phyloP scores from a whole-genome alignment of 2,797 vertebrate species.

The Coccyzus lansbergi region DNA sequence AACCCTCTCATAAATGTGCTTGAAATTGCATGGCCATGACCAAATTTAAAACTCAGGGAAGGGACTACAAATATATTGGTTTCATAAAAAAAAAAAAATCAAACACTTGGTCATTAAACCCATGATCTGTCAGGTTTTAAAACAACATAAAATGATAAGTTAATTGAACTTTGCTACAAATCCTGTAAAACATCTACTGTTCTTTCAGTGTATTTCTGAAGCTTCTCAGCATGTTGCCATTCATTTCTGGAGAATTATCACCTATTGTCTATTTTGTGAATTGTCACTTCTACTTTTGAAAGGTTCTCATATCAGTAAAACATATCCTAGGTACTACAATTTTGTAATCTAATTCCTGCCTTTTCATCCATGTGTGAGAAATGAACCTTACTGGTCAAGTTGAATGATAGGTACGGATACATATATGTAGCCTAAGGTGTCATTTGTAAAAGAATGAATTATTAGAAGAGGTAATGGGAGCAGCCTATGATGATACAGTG shows the following conservation, averaged over 20 bases:
- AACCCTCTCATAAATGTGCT: not conserved
- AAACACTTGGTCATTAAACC: not conserved
- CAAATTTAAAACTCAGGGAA: not conserved
- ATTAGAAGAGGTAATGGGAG: slow-evolving; percentile 4
- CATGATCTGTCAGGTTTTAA: not conserved
- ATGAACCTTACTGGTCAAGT: not conserved
- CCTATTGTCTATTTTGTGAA: not conserved
- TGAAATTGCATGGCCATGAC: not conserved
- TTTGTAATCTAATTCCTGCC: not conserved
- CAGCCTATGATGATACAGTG: slow-evolving; percentile 12
- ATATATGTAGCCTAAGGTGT: not conserved
- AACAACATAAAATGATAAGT: not conserved
- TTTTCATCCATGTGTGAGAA: not conserved
- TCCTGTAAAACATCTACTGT: not conserved
- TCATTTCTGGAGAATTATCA: not conserved
- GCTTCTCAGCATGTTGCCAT: not conserved
- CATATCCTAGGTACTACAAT: not conserved
- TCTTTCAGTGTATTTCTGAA: not conserved
- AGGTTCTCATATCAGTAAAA: not conserved
- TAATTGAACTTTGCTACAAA: not conserved
- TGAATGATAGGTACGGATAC: not conserved
- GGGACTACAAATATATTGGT: not conserved
- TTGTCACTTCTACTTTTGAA: not conserved
- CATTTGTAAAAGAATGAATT: slow-evolving; percentile 30
- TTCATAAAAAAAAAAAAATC: not conserved